Conservation (phyloP, 2,797 vertebrate species). For the Vipera latastei region DNA sequence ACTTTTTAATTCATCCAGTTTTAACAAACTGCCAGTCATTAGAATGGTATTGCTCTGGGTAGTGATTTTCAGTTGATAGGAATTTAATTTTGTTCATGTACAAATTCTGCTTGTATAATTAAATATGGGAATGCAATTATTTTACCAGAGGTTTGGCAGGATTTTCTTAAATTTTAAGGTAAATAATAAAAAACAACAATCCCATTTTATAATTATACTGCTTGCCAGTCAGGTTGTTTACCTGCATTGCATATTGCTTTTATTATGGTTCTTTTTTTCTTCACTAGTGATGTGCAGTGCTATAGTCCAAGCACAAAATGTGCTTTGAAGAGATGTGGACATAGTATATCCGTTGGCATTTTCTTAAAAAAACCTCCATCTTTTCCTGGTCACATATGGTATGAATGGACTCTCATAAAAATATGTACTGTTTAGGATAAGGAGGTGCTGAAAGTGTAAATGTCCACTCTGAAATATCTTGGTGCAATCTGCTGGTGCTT, state of each 20-base stretch:
- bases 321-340: background rate
- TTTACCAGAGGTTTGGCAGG: background rate
- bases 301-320: background rate
- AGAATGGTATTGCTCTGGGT: background rate
- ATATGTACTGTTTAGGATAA: background rate
- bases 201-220: background rate
- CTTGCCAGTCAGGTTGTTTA: background rate
- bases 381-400: background rate
- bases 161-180: slow-evolving; percentile 12
- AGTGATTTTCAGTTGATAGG: background rate
- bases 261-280: slow-evolving; percentile 7
- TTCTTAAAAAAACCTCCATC: background rate
- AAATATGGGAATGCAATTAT: slow-evolving; percentile 15
- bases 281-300: background rate
- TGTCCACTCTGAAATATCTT: background rate
- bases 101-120: slow-evolving; percentile 37
- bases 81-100: slow-evolving; percentile 12
- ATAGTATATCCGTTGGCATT: background rate
- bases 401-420: background rate
- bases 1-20: background rate
- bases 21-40: background rate
- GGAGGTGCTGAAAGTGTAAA: background rate
- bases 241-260: background rate
- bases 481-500: background rate
- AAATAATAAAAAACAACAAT: background rate